Conservation (phyloP, 2,888 invertebrate species). For the Hesperia comma region DNA sequence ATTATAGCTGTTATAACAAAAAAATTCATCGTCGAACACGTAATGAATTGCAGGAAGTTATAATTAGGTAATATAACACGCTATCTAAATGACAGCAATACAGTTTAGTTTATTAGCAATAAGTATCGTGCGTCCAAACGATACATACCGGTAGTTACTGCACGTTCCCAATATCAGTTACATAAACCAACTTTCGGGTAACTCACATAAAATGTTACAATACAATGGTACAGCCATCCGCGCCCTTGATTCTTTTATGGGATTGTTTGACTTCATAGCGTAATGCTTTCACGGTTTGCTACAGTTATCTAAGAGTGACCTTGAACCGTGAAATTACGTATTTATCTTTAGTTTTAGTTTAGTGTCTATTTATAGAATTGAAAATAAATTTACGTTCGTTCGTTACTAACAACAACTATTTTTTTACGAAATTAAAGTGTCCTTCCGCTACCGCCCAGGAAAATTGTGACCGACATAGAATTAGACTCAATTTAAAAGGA, state of each 20-base stretch:
- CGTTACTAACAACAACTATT: too few species aligned
- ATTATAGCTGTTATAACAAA: too few species aligned
- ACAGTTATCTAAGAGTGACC: background rate
- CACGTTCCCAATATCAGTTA: conserved; percentile 5
- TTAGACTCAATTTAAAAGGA: too few species aligned
- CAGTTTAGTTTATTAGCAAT: conserved; percentile 5
- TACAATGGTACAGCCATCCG: background rate
- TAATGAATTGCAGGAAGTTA: background rate
- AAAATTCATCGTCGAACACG: too few species aligned
- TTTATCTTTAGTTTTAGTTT: background rate
- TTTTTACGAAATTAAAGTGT: too few species aligned
- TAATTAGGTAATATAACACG: background rate
- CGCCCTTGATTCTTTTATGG: background rate
- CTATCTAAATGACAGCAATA: conserved; percentile 1
- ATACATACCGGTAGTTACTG: background rate
- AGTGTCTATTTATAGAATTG: background rate
- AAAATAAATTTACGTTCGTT: too few species aligned
- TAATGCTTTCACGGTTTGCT: background rate
- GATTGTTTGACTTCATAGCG: background rate
- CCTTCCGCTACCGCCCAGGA: too few species aligned
- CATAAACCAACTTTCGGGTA: background rate
- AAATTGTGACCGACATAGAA: too few species aligned
- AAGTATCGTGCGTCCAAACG: background rate
- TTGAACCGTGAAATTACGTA: background rate
- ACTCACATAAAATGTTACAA: background rate